Evolutionary conservation across 1,140 invertebrate species (phyloP).

Genomic region (Achatina immaculata): DNA sequence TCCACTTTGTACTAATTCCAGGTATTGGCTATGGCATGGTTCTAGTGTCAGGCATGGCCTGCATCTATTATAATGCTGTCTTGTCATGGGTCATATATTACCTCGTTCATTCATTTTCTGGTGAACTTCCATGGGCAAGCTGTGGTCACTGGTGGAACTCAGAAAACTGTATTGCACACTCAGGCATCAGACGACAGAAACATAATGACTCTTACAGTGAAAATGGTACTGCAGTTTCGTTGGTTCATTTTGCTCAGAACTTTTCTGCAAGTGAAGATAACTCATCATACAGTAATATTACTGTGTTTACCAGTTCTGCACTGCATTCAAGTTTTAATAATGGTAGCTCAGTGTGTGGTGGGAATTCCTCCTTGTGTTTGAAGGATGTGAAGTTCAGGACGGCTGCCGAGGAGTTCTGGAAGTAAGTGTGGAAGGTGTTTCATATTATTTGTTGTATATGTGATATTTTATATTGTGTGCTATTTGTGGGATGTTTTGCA

Average conservation of each 20-base stretch:
- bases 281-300: too few relatives aligned
- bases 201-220: background rate
- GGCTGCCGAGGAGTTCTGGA: slow-evolving; percentile 57
- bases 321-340: background rate
- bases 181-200: background rate
- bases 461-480: too few relatives aligned
- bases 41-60: slow-evolving; percentile 50
- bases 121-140: slow-evolving; percentile 89
- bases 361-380: background rate
- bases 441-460: too few relatives aligned
- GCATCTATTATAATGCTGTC: slow-evolving; percentile 95
- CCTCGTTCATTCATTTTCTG: slow-evolving; percentile 73
- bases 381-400: slow-evolving; percentile 32
- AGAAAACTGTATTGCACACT: slow-evolving; percentile 60
- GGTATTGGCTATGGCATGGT: slow-evolving; percentile 62
- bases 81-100: slow-evolving; percentile 97
- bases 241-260: too few relatives aligned
- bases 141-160: slow-evolving; percentile 96
- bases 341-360: background rate
- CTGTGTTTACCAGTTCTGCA: too few relatives aligned
- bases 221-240: too few relatives aligned
- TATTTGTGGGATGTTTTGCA: background rate
- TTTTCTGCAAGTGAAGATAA: too few relatives aligned
- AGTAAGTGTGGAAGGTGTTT: too few relatives aligned
- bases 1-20: too few relatives aligned